A percentile compares a stretch with the other conserved stretches of the same genome.
These are phyloP conservation scores for Steromphala cineraria DNA, from an alignment of 2,888 invertebrate genomes.

Conservation along the genomic window DNA sequence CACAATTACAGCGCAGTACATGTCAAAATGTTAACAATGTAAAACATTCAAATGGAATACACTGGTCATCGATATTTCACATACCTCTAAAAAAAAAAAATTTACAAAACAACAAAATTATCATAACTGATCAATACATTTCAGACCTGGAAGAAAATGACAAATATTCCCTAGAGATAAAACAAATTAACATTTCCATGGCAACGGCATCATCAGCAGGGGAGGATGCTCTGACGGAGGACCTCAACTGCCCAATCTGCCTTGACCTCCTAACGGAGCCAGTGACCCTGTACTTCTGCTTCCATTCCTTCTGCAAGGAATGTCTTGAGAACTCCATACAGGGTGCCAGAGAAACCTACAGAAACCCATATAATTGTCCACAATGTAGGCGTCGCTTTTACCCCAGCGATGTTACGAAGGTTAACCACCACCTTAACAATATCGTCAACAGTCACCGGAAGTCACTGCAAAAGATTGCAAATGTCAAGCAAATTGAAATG, in stretches of 20 bases:
- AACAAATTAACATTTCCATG: not conserved
- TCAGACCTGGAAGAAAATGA: too few species aligned
- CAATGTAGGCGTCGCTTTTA: not conserved
- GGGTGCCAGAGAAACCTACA: not conserved
- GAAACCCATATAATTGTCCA: not conserved
- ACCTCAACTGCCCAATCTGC: not conserved
- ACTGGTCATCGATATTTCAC: too few species aligned
- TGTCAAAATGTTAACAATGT: too few species aligned
- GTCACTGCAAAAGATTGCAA: not conserved
- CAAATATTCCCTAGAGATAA: too few species aligned
- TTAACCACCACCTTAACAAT: not conserved
- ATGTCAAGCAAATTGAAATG: not conserved
- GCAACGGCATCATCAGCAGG: not conserved
- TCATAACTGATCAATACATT: too few species aligned
- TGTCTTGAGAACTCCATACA: not conserved
- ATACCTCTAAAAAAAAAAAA: too few species aligned
- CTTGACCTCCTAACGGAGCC: not conserved
- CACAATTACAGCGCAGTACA: too few species aligned
- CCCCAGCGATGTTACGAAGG: not conserved
- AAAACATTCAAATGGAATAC: too few species aligned
- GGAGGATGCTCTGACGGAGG: not conserved
- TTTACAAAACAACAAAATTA: too few species aligned
- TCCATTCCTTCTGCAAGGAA: not conserved
- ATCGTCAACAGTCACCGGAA: slow-evolving; percentile 6
- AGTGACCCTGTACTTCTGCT: not conserved